Base-by-base conservation (phyloP, 1,140 invertebrate genomes). In the Aphaenogaster rudis region DNA sequence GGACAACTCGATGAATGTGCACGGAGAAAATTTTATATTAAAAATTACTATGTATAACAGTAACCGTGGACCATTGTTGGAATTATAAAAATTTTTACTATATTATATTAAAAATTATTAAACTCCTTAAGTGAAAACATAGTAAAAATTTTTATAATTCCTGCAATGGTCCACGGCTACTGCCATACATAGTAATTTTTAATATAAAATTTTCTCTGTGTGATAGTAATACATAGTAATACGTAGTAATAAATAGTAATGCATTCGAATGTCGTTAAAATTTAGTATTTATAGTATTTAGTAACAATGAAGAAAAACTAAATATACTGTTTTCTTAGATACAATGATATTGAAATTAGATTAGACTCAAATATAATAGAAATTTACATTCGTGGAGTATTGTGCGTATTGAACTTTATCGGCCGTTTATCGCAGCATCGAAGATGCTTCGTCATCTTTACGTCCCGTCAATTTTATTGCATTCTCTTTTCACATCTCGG, bases 401-500 rank as follows among this genome's bases (percentile, higher is more conserved):
- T 76, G 6, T 17, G 8, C 9, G 17, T 36, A 42, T 64, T 48
- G 9, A 78, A 48, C 39, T 78, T 72, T 33, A 36, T 63, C 61
- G 2, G 15, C 17, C 6, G 13, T 52, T 66, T n/a, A 39, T 21
- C 33, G 36, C 13, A n/a, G 11, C 13, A 50, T 52, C 33, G 11
- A 80, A 13, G 50, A 80, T 28, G 33, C n/a, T 80, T 61, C 28
- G 13, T 59, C 67, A 57, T 82, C 36, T 59, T 82, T 61, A 48
- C 21, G 39, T 7, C 17, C 39, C 54, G 21, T 17, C 54, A 4
- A 74, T 76, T 21, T 63, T 6, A 76, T 52, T 36, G 28, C 45
- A 76, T 50, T 17, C 9, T 33, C 39, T 54, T 33, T 17, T n/a
- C 28, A 28, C 28, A 48, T 42, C 17, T 39, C 66, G 21, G 15